These are phyloP conservation scores for Bombus balteatus DNA, from an alignment of 1,140 invertebrate species.

Conservation along the genomic window DNA sequence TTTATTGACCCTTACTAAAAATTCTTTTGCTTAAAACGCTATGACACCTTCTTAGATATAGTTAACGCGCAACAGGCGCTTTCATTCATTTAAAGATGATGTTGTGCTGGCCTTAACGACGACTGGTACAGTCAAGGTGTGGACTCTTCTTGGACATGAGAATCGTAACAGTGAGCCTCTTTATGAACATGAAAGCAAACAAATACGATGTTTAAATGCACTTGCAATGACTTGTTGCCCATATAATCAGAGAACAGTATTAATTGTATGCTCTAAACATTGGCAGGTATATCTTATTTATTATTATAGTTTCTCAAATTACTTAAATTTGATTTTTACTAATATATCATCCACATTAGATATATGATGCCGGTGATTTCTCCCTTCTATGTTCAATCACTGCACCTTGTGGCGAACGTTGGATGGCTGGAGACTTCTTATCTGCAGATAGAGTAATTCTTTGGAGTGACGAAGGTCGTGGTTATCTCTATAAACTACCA, in stretches of 20 bases:
- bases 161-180: slow-evolving; percentile 93
- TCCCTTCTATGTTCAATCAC: slow-evolving; percentile 95
- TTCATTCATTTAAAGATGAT: slow-evolving; percentile 89
- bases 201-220: slow-evolving; percentile 96
- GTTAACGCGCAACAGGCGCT: slow-evolving; percentile 65
- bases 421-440: slow-evolving; percentile 97
- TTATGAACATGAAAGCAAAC: slow-evolving; percentile 99
- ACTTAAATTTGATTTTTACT: slow-evolving; percentile 57
- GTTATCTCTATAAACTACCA: slow-evolving; percentile 96
- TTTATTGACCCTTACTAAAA: slow-evolving; percentile 28
- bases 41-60: slow-evolving; percentile 56
- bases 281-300: slow-evolving; percentile 91
- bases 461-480: slow-evolving; percentile 97
- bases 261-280: slow-evolving; percentile 97
- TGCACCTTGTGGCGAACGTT: slow-evolving; percentile 92
- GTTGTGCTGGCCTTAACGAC: slow-evolving; percentile 98
- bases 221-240: slow-evolving; percentile 96
- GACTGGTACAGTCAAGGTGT: slow-evolving; percentile 98
- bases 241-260: slow-evolving; percentile 97
- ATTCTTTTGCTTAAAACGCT: slow-evolving; percentile 60
- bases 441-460: slow-evolving; percentile 94
- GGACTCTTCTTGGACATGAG: slow-evolving; percentile 96
- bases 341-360: slow-evolving; percentile 82
- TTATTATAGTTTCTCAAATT: slow-evolving; percentile 1
- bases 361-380: slow-evolving; percentile 95